Evolutionary conservation across 2,797 vertebrate species (phyloP).

Genomic region (Bradypodion pumilum): DNA sequence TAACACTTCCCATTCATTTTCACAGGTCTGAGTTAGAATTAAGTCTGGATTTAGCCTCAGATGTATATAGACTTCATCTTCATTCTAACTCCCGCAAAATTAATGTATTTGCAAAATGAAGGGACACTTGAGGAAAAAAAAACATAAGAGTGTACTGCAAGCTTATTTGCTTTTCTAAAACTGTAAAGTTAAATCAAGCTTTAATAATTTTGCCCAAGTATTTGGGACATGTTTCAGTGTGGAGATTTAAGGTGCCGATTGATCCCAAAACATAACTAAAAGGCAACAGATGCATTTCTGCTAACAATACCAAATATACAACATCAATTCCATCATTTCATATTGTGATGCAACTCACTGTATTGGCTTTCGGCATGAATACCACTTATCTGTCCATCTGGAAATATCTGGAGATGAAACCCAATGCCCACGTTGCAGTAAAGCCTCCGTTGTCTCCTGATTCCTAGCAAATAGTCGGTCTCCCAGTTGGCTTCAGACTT

Average conservation of each 20-base stretch:
- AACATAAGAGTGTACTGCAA: conserved; percentile 1
- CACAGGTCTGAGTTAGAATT: too few species aligned
- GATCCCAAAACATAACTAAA: conserved; percentile 70
- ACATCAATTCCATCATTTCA: conserved; percentile 72
- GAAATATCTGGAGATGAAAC: conserved; percentile 96
- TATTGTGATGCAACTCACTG: conserved; percentile 90
- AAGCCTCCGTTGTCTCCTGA: conserved; percentile 93
- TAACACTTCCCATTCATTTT: too few species aligned
- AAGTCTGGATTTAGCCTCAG: not conserved
- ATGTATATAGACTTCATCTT: not conserved
- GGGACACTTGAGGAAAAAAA: not conserved
- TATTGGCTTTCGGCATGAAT: conserved; percentile 93
- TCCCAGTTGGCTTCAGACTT: conserved; percentile 90
- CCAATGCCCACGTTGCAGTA: conserved; percentile 99
- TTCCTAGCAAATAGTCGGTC: conserved; percentile 94
- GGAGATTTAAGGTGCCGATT: conserved; percentile 67
- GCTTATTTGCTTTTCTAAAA: conserved; percentile 60
- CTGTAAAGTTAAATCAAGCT: conserved; percentile 71
- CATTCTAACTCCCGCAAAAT: conserved; percentile 3
- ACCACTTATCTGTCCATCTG: conserved; percentile 91
- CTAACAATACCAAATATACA: conserved; percentile 72
- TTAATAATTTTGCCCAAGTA: conserved; percentile 83
- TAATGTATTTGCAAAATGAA: conserved; percentile 16
- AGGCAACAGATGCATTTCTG: conserved; percentile 68
- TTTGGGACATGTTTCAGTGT: conserved; percentile 75